Base-by-base conservation (phyloP, 2,888 invertebrate species). In the Parochlus steinenii region DNA sequence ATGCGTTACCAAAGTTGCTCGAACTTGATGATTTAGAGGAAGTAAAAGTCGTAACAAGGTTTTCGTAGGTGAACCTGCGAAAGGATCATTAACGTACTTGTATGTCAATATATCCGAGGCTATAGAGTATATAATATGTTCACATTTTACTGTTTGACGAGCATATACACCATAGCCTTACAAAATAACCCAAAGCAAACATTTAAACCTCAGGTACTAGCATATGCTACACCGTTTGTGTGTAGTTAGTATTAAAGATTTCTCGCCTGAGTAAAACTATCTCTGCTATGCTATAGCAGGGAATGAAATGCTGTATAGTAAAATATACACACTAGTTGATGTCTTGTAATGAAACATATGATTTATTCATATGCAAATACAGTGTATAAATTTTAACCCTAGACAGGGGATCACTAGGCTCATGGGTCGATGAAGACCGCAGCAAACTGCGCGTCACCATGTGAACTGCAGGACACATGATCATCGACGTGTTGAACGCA, bases 91-190 rank as follows among this genome's bases (percentile, higher is more conserved):
- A n/a, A n/a, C n/a, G n/a, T n/a, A n/a, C n/a, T n/a, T n/a, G n/a
- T n/a, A n/a, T n/a, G n/a, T n/a, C n/a, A n/a, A n/a, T n/a, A n/a
- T n/a, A n/a, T n/a, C n/a, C n/a, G n/a, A n/a, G n/a, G n/a, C n/a
- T n/a, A n/a, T n/a, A n/a, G n/a, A n/a, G n/a, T n/a, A n/a, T n/a
- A n/a, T n/a, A n/a, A n/a, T n/a, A n/a, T n/a, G n/a, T n/a, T n/a
- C 47, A 56, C 52, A 50, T 52, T 51, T 57, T 51, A 58, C 61
- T 58, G 59, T 58, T 62, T 58, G 55, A n/a, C n/a, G n/a, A n/a
- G n/a, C n/a, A n/a, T n/a, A n/a, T n/a, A n/a, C n/a, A n/a, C n/a
- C n/a, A n/a, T n/a, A n/a, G n/a, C n/a, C n/a, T n/a, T n/a, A n/a
- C n/a, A n/a, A 60, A 61, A 60, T 57, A 60, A 61, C 56, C 59